Evolutionary conservation across 2,888 invertebrate species (phyloP).

Genomic region (Drosophila yooni): DNA sequence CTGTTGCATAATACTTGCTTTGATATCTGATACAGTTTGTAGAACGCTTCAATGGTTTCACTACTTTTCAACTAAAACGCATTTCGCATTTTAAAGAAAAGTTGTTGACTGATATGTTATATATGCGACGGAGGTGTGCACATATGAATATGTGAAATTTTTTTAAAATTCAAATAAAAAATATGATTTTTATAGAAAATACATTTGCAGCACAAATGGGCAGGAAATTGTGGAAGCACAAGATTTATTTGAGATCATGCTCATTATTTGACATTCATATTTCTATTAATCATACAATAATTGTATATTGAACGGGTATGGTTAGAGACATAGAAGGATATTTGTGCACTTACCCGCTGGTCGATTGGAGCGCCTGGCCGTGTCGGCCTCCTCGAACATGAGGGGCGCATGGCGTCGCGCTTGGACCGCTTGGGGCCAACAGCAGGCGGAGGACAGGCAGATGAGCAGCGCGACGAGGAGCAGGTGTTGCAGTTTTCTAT

Average conservation of each 20-base stretch:
- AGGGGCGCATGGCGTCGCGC: slow-evolving; percentile 87
- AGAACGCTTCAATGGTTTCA: slow-evolving; percentile 10
- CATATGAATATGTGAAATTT: neutral
- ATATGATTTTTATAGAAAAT: neutral
- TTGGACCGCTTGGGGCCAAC: slow-evolving; percentile 59
- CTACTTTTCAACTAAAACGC: neutral
- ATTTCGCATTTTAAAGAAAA: neutral
- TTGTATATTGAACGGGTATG: neutral
- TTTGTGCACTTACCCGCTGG: slow-evolving; percentile 88
- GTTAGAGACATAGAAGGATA: neutral
- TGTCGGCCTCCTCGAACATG: slow-evolving; percentile 89
- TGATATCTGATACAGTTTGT: slow-evolving; percentile 13
- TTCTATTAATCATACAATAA: neutral
- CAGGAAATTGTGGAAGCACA: neutral
- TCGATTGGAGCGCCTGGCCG: slow-evolving; percentile 88
- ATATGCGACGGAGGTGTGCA: neutral
- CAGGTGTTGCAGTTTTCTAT: slow-evolving; percentile 66
- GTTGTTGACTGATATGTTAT: neutral
- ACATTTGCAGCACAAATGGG: neutral
- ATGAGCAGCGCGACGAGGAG: slow-evolving; percentile 67
- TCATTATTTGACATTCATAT: neutral
- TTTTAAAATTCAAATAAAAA: neutral
- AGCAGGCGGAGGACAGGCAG: slow-evolving; percentile 61
- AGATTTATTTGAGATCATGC: neutral
- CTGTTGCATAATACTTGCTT: slow-evolving; percentile 24